Base-by-base conservation (phyloP, 2,113 vertebrate species). In the Ancistrus triradiatus region DNA sequence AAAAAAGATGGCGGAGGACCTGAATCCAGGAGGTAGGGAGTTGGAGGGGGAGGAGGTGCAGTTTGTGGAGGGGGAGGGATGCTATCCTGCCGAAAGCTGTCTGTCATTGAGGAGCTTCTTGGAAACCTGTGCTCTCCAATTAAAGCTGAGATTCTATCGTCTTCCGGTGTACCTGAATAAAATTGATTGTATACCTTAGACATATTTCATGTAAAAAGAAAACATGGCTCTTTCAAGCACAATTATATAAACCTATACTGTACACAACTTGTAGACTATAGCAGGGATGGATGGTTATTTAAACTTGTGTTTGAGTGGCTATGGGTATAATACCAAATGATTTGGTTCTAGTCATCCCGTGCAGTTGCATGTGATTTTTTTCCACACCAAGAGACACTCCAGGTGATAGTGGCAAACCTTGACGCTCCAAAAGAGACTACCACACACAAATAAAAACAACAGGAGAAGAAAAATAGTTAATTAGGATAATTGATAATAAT, bases 261-360 rank as follows among this genome's bases (percentile, higher is more conserved):
- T n/a, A n/a, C n/a, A n/a, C n/a, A n/a, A n/a, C n/a, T n/a, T n/a
- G n/a, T n/a, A n/a, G n/a, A n/a, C n/a, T n/a, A n/a, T n/a, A n/a
- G n/a, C n/a, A n/a, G n/a, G n/a, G n/a, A n/a, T n/a, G n/a, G n/a
- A n/a, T n/a, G n/a, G n/a, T n/a, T n/a, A n/a, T n/a, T n/a, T n/a
- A n/a, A n/a, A n/a, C n/a, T n/a, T n/a, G n/a, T n/a, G n/a, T n/a
- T n/a, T n/a, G n/a, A n/a, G n/a, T n/a, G n/a, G n/a, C n/a, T n/a
- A n/a, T n/a, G n/a, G n/a, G n/a, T n/a, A n/a, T n/a, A n/a, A 73
- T 86, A 98, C 95, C 95, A 69, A 97, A 95, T 62, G 93, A 95
- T 77, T 95, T 95, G 61, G 95, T 98, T 73, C 95, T 87, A 62
- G 93, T 93, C 85, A 98, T 95, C 63, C 92, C 93, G 44, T 92